Conservation (phyloP, 2,888 invertebrate genomes). For the Helicoverpa assulta region DNA sequence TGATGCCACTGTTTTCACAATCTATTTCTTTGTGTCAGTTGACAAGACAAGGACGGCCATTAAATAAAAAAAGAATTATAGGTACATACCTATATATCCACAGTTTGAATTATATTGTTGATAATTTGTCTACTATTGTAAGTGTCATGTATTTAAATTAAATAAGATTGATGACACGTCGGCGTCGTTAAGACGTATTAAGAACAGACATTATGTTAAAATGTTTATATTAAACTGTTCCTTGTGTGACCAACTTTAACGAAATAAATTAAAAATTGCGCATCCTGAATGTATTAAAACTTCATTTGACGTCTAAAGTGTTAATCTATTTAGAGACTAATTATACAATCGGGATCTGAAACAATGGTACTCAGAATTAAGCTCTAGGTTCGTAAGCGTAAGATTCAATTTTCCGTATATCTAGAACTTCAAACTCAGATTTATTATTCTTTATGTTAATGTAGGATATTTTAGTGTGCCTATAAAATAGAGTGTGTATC, state of each 20-base stretch:
- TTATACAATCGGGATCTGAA: not conserved
- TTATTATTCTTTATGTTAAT: constrained; percentile 19
- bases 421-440: not conserved
- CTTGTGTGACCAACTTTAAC: constrained; percentile 1
- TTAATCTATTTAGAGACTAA: constrained; percentile 23
- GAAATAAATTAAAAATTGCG: constrained; percentile 1
- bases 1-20: constrained; percentile 23
- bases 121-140: constrained; percentile 17
- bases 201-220: not conserved
- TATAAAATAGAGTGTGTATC: constrained; percentile 25
- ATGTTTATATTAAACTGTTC: constrained; percentile 8
- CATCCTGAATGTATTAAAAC: not conserved
- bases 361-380: not conserved
- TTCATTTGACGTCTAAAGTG: not conserved
- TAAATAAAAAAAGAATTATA: not conserved
- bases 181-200: constrained; percentile 20
- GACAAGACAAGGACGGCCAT: constrained; percentile 12
- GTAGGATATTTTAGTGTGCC: constrained; percentile 14
- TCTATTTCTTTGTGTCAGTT: constrained; percentile 16
- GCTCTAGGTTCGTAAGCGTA: not conserved
- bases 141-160: constrained; percentile 32
- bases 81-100: not conserved
- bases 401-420: constrained; percentile 3
- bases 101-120: constrained; percentile 1
- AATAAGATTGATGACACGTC: constrained; percentile 41